Evolutionary conservation across 2,797 vertebrate species (phyloP), one percentile per base, ranked within the genome.

Genomic region (Tapirus indicus): DNA sequence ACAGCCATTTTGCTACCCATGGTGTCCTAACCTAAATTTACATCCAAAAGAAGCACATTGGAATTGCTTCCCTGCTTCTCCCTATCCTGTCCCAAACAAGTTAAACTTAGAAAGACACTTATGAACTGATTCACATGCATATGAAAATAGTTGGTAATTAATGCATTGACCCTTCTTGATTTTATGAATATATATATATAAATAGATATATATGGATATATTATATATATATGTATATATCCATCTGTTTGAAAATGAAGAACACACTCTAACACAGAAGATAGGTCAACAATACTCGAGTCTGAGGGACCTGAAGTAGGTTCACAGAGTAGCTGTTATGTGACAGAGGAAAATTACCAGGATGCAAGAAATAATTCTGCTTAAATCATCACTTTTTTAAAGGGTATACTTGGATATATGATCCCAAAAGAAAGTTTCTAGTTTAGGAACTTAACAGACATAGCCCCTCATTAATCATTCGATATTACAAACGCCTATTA

Each of bases 1-100:
- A 32, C 2, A 14, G 17, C 3, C 13, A 1, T 41, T 27, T 38
- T 47, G 27, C 47, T 58, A 5, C 20, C 38, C 12, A 0, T 1
- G 6, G 7, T 17, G 10, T 4, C 18, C 0, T 4, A 41, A 13
- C 27, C 47, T 32, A 47, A 47, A 38, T 10, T 38, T 41, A 60
- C 20, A 35, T 27, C 21, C 1, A 27, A n/a, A 27, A 35, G n/a
- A n/a, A 60, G 14, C 68, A 56, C 3, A 13, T 20, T 20, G 20
- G 35, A 82, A 8, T 64, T 54, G 16, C 85, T 29, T 77, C 20
- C 14, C 35, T 27, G 13, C 17, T 27, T 32, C 13, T 60, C 54
- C 41, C 17, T 13, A 17, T 44, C 44, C n/a, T 18, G 9, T 44
- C 35, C 10, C 8, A 64, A 75, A 49, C 52, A 38, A 64, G 7